Evolutionary conservation across 1,140 invertebrate species (phyloP).

Genomic region (Drosophila ohnishii): DNA sequence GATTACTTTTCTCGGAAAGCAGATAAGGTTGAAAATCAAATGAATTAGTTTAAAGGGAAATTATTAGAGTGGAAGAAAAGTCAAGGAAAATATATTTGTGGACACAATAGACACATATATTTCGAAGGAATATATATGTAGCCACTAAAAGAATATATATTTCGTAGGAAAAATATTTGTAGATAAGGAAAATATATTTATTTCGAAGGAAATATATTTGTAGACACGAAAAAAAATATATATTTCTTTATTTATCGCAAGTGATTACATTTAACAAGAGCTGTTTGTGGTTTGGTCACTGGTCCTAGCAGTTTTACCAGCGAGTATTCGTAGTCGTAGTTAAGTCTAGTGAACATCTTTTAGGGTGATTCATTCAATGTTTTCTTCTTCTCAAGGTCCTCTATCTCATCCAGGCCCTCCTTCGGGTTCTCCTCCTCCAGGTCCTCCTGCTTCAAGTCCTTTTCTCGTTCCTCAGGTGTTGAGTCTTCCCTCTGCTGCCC

Average conservation of each 20-base stretch:
- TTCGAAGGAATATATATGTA: neutral
- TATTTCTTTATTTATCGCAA: constrained; percentile 20
- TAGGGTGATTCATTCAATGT: constrained; percentile 4
- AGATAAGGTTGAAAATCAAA: too few species aligned
- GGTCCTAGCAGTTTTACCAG: constrained; percentile 41
- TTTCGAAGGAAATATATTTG: neutral
- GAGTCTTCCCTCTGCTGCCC: constrained; percentile 1
- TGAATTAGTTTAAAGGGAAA: constrained; percentile 2
- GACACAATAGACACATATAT: too few species aligned
- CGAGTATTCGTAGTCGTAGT: constrained; percentile 45
- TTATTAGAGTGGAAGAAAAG: neutral
- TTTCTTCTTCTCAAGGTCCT: neutral
- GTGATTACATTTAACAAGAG: constrained; percentile 10
- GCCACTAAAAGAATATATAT: constrained; percentile 14
- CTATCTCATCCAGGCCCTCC: too few species aligned
- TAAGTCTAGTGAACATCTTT: constrained; percentile 66
- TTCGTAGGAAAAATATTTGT: neutral
- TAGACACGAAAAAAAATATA: constrained; percentile 14
- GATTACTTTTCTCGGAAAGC: too few species aligned
- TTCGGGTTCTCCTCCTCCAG: neutral
- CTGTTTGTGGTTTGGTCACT: neutral
- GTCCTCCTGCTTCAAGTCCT: neutral
- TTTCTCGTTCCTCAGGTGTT: neutral
- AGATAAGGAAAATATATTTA: too few species aligned
- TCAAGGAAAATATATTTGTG: neutral